These are phyloP conservation scores for Pluvialis apricaria DNA, from an alignment of 2,113 vertebrate genomes.

Conservation along the genomic window DNA sequence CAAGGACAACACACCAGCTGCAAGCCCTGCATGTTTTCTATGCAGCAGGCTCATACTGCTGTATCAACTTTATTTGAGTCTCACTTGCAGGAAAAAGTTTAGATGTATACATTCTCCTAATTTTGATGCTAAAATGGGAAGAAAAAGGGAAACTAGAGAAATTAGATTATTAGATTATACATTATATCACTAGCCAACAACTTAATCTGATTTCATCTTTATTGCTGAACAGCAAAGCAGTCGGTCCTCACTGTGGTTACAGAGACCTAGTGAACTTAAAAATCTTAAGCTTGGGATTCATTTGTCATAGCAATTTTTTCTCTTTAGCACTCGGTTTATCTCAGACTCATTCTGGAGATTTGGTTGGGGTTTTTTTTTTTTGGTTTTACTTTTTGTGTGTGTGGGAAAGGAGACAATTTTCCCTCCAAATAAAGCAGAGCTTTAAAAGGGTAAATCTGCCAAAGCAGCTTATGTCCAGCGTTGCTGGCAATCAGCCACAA, in stretches of 20 bases:
- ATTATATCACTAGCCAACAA: neutral
- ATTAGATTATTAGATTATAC: neutral
- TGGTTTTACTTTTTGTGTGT: neutral
- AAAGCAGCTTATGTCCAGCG: conserved; percentile 35
- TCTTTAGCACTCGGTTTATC: neutral
- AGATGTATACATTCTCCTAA: neutral
- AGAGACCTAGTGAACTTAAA: neutral
- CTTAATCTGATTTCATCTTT: neutral
- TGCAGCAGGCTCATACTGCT: neutral
- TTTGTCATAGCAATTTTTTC: neutral
- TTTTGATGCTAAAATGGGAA: neutral
- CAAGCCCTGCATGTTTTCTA: neutral
- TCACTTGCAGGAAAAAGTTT: neutral
- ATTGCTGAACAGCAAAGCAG: neutral
- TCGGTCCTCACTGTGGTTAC: neutral
- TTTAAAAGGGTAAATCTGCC: conserved; percentile 14
- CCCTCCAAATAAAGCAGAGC: neutral
- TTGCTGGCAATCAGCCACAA: conserved; percentile 10
- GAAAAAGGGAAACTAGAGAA: conserved; percentile 23
- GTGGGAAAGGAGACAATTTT: neutral
- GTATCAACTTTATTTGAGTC: neutral
- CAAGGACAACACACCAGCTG: neutral
- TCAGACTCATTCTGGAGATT: neutral
- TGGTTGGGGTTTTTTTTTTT: neutral
- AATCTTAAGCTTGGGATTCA: neutral